Evolutionary conservation across 2,113 vertebrate genomes (phyloP).

Genomic region (Glareola pratincola): DNA sequence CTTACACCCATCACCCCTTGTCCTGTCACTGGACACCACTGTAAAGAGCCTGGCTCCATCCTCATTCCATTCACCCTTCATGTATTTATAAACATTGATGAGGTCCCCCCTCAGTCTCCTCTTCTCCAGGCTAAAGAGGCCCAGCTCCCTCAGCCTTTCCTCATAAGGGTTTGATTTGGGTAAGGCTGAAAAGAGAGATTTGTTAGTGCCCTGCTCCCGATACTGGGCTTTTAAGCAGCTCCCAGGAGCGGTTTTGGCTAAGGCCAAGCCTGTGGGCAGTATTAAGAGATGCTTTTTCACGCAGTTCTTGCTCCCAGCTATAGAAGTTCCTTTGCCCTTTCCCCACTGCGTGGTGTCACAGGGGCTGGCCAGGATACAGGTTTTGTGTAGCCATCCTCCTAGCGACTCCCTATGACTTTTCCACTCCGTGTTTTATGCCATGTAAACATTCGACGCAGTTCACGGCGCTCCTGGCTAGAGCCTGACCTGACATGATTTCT

Average conservation of each 20-base stretch:
- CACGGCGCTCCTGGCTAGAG: not conserved
- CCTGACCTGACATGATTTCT: not conserved
- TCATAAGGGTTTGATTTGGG: fast-evolving
- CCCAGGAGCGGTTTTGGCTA: not conserved
- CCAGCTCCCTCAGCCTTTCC: too few species aligned
- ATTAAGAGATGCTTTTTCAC: not conserved
- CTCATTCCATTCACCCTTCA: too few species aligned
- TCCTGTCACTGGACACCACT: too few species aligned
- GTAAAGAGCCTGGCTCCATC: too few species aligned
- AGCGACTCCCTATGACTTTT: not conserved
- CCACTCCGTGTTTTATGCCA: fast-evolving
- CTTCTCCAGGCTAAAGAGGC: too few species aligned
- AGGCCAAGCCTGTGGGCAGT: fast-evolving
- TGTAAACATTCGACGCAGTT: not conserved
- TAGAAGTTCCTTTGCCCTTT: too few species aligned
- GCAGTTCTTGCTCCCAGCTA: fast-evolving
- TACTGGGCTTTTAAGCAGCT: fast-evolving
- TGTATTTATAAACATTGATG: too few species aligned
- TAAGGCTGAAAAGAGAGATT: too few species aligned
- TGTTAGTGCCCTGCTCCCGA: too few species aligned
- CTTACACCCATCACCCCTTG: too few species aligned
- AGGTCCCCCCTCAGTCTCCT: too few species aligned
- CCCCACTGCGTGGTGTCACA: fast-evolving
- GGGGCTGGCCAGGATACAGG: fast-evolving
- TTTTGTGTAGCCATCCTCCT: not conserved